Conservation (phyloP, 2,113 vertebrate genomes). For the Marmota flaviventris region DNA sequence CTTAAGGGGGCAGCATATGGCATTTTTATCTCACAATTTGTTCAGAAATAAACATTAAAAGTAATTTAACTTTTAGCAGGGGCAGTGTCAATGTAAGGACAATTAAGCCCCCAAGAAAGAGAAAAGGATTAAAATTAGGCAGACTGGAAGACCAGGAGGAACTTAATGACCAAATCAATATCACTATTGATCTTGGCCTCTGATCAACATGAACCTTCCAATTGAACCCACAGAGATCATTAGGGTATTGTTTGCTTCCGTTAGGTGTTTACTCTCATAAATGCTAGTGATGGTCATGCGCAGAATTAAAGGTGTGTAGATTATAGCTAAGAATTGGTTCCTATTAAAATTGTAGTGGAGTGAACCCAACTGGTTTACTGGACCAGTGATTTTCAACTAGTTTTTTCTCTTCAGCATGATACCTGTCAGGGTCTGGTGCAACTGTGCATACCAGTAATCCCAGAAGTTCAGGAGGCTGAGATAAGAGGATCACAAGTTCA, state of each 20-base stretch:
- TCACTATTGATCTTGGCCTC: slow-evolving; percentile 35
- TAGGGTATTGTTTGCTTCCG: not conserved
- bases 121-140: slow-evolving; percentile 42
- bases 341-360: not conserved
- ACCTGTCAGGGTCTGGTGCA: no score
- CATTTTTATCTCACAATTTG: slow-evolving; percentile 7
- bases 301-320: not conserved
- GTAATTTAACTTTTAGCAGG: slow-evolving; percentile 56
- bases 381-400: not conserved
- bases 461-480: no score
- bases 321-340: not conserved
- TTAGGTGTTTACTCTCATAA: not conserved
- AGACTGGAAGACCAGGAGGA: slow-evolving; percentile 37
- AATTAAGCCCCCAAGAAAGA: not conserved
- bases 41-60: slow-evolving; percentile 50
- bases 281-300: not conserved
- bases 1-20: not conserved
- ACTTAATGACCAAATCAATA: slow-evolving; percentile 41
- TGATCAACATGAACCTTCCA: not conserved
- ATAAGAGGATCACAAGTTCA: no score
- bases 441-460: no score
- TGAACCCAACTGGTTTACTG: not conserved
- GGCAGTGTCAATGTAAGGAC: not conserved
- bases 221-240: not conserved
- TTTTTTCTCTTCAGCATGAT: not conserved